These are phyloP conservation scores for Takifugu bimaculatus DNA, from an alignment of 2,113 vertebrate genomes.

Conservation along the genomic window DNA sequence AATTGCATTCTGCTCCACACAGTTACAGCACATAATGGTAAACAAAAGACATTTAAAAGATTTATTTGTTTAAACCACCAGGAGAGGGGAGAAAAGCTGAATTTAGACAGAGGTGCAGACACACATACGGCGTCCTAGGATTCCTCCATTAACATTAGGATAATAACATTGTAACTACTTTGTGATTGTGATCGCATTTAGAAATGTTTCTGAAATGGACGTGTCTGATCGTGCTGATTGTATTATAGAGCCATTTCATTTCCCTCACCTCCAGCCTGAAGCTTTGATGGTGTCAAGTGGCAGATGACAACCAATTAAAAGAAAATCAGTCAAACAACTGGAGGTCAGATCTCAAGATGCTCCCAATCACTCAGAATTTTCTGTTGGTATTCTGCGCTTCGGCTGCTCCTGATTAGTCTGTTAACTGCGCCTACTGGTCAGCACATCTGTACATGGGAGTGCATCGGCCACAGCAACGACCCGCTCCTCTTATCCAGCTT, in stretches of 20 bases:
- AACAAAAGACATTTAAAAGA: slow-evolving; percentile 3
- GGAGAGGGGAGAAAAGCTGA: not conserved
- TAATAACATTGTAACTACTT: slow-evolving; percentile 43
- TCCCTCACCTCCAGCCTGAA: slow-evolving; percentile 58
- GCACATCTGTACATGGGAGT: not conserved
- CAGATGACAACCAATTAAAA: slow-evolving; percentile 72
- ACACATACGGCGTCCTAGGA: no score
- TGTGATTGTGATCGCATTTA: slow-evolving; percentile 54
- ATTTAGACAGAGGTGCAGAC: no score
- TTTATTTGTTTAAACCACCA: not conserved
- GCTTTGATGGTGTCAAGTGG: slow-evolving; percentile 70
- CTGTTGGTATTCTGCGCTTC: slow-evolving; percentile 60
- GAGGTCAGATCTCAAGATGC: slow-evolving; percentile 74
- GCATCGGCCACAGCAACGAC: not conserved
- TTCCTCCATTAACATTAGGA: slow-evolving; percentile 46
- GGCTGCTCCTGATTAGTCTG: slow-evolving; percentile 51
- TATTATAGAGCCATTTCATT: slow-evolving; percentile 55
- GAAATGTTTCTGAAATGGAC: slow-evolving; percentile 28
- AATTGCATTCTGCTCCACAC: slow-evolving; percentile 9
- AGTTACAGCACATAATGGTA: not conserved
- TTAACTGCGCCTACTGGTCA: slow-evolving; percentile 44
- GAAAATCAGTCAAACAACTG: slow-evolving; percentile 73
- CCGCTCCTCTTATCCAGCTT: slow-evolving; percentile 29
- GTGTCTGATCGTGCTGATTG: slow-evolving; percentile 40
- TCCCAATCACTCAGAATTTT: slow-evolving; percentile 70